A percentile compares a stretch with the other conserved stretches of the same genome.
Conservation (phyloP, 2,888 invertebrate species). For the Hyles lineata region DNA sequence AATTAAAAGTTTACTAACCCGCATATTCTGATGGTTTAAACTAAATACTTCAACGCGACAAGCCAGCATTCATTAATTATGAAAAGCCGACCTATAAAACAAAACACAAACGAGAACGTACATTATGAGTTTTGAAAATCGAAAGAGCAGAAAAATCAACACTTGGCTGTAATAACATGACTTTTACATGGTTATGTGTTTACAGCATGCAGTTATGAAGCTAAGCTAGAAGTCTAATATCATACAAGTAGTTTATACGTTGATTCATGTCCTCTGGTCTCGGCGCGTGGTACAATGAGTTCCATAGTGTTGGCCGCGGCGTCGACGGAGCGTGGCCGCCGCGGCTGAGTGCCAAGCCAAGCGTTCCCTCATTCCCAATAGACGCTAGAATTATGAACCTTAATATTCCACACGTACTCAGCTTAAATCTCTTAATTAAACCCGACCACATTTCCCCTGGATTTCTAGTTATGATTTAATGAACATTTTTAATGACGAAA, state of each 20-base stretch:
- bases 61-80: not conserved
- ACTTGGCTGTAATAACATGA: not conserved
- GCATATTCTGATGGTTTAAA: conserved; percentile 42
- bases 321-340: conserved; percentile 64
- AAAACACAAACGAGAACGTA: not conserved
- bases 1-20: conserved; percentile 30
- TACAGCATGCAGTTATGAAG: not conserved
- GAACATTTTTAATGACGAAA: not conserved
- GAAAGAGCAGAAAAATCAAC: not conserved
- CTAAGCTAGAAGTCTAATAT: not conserved
- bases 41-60: not conserved
- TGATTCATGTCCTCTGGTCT: not conserved
- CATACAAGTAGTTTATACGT: not conserved
- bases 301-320: conserved; percentile 53
- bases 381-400: conserved; percentile 53
- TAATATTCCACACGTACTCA: conserved; percentile 3
- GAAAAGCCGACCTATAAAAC: not conserved
- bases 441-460: not conserved
- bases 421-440: conserved; percentile 7
- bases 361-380: conserved; percentile 60
- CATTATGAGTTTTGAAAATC: conserved; percentile 36
- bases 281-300: conserved; percentile 60
- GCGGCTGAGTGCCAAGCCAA: conserved; percentile 57
- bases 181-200: not conserved
- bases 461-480: not conserved